Evolutionary conservation across 2,888 invertebrate genomes (phyloP).

Genomic region (Chaetogeoica ovagalla): DNA sequence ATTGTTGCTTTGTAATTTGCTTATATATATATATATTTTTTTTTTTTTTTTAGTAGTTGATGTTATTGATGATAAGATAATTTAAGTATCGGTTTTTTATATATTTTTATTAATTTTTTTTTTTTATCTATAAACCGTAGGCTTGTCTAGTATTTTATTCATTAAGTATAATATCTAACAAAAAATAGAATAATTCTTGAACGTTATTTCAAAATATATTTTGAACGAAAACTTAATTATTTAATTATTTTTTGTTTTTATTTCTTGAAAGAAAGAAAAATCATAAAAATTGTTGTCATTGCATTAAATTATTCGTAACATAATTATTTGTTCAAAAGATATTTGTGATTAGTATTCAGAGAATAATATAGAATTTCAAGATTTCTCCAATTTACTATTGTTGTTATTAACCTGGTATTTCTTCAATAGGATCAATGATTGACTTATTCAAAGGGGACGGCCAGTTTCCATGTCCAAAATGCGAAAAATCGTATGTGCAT

Average conservation of each 20-base stretch:
- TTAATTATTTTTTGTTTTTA: neutral
- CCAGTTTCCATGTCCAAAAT: conserved; percentile 43
- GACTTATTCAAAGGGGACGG: conserved; percentile 28
- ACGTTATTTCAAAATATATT: conserved; percentile 7
- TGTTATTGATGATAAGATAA: neutral
- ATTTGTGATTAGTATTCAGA: conserved; percentile 11
- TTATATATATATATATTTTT: no score
- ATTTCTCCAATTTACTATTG: neutral
- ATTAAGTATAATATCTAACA: neutral
- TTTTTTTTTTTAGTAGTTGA: conserved; percentile 35
- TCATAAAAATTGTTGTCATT: no score
- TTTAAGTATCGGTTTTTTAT: conserved; percentile 2
- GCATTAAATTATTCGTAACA: no score
- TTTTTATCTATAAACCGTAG: neutral
- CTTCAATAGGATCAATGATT: conserved; percentile 33
- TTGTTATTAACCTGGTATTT: conserved; percentile 32
- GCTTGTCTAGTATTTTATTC: neutral
- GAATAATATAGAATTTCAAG: neutral
- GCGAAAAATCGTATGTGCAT: conserved; percentile 46
- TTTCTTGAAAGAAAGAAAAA: neutral
- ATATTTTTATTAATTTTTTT: conserved; percentile 14
- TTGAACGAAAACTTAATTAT: conserved; percentile 18
- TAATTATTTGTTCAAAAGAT: conserved; percentile 23
- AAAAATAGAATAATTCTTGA: neutral
- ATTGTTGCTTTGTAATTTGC: conserved; percentile 21